phyloP scores from a whole-genome alignment of 2,888 invertebrate species.

The Macrosiphum euphorbiae region DNA sequence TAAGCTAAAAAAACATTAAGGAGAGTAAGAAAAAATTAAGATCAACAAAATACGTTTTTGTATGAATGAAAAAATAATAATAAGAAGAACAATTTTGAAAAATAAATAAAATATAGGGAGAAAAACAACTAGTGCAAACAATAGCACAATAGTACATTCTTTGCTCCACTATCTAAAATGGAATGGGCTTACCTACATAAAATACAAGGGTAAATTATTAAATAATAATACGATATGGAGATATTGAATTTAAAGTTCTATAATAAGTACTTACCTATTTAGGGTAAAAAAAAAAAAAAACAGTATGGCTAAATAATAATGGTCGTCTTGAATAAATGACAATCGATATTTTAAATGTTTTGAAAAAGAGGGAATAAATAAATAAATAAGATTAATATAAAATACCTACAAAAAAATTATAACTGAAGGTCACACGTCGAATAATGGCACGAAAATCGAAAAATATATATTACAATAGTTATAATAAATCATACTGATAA shows the following conservation, averaged over 20 bases:
- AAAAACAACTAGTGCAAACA: constrained; percentile 4
- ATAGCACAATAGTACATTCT: not conserved
- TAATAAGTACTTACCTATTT: not conserved
- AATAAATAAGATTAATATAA: not conserved
- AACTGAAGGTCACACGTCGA: not conserved
- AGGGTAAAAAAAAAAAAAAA: not conserved
- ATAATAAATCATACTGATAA: not conserved
- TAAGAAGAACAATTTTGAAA: not conserved
- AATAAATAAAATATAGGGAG: not conserved
- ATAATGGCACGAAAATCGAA: not conserved
- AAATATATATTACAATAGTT: not conserved
- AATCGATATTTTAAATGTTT: not conserved
- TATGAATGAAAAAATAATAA: constrained; percentile 1
- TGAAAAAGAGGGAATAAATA: not conserved
- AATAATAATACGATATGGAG: not conserved
- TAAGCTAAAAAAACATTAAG: not conserved
- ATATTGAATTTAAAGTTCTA: not conserved
- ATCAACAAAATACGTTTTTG: not conserved
- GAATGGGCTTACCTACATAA: not conserved
- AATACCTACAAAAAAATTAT: not conserved
- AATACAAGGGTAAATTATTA: not conserved
- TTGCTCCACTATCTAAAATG: not conserved
- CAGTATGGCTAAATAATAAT: not conserved
- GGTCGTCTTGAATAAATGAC: not conserved
- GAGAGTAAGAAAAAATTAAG: not conserved